A percentile compares a stretch with the other conserved stretches of the same genome.
Evolutionary conservation across 2,888 invertebrate genomes (phyloP).

Genomic region (Coremacera marginata): DNA sequence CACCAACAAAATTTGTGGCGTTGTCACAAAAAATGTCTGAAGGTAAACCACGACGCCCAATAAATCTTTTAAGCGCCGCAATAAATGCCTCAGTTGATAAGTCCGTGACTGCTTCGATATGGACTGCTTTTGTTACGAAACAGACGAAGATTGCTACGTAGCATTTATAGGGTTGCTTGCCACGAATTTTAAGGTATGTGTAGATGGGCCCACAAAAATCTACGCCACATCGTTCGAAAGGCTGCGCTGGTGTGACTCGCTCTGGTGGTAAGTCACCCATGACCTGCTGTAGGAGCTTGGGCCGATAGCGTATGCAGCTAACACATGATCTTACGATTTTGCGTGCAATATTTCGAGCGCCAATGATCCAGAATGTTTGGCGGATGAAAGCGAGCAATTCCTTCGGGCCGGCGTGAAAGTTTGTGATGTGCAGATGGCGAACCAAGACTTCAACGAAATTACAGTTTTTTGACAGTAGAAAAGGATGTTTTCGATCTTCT

Average conservation of each 20-base stretch:
- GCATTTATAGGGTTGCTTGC: not conserved
- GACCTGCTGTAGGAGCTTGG: conserved; percentile 1
- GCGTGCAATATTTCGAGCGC: not conserved
- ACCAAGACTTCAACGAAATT: not conserved
- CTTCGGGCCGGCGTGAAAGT: not conserved
- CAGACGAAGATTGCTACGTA: not conserved
- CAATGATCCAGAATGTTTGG: not conserved
- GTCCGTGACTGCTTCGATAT: not conserved
- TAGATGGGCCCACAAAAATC: not conserved
- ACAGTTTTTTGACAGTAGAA: not conserved
- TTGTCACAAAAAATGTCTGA: not conserved
- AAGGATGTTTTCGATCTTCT: not conserved
- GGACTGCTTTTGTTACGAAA: not conserved
- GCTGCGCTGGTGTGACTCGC: not conserved
- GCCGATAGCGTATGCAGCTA: conserved; percentile 23
- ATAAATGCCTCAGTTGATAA: not conserved
- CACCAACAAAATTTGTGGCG: not conserved
- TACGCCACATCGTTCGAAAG: not conserved
- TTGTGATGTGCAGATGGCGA: not conserved
- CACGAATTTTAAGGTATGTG: not conserved
- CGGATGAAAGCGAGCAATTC: not conserved
- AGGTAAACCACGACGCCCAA: not conserved
- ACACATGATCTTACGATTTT: conserved; percentile 14
- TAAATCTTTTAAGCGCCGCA: not conserved
- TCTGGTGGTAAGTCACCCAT: not conserved